A percentile compares a stretch with the other conserved stretches of the same genome.
Evolutionary conservation across 2,113 vertebrate genomes (phyloP).

Genomic region (Brachypodius melanocephalos): DNA sequence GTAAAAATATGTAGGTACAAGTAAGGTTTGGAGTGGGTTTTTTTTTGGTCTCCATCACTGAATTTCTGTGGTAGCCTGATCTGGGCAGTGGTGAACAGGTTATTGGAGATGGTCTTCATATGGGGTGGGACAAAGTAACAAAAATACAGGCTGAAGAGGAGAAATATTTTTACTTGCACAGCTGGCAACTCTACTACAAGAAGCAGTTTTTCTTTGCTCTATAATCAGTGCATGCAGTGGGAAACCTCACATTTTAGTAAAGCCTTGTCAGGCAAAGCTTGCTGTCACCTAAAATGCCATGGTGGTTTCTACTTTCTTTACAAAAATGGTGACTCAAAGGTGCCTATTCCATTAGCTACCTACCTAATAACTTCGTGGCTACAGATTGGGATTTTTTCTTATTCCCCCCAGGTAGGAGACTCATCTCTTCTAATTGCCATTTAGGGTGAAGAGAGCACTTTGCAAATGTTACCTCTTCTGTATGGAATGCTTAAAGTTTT

Average conservation of each 20-base stretch:
- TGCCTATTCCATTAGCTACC: neutral
- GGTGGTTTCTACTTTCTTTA: neutral
- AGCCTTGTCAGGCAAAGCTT: neutral
- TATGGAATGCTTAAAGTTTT: neutral
- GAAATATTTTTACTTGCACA: neutral
- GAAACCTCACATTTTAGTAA: neutral
- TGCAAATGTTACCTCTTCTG: neutral
- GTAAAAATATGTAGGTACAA: neutral
- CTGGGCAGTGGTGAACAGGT: neutral
- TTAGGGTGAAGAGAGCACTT: neutral
- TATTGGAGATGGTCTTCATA: neutral
- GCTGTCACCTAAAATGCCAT: neutral
- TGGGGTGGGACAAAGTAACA: neutral
- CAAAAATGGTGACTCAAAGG: neutral
- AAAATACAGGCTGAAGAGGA: neutral
- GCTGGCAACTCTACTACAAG: neutral
- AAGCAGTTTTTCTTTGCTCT: neutral
- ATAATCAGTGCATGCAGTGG: neutral
- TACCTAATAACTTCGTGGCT: neutral
- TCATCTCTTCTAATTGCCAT: neutral
- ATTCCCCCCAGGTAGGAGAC: neutral
- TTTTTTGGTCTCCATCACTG: neutral
- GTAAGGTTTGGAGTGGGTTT: neutral
- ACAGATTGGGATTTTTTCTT: neutral
- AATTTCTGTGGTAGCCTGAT: neutral